These are phyloP conservation scores for Apodemia mormo DNA, from an alignment of 2,888 invertebrate species.

Conservation along the genomic window DNA sequence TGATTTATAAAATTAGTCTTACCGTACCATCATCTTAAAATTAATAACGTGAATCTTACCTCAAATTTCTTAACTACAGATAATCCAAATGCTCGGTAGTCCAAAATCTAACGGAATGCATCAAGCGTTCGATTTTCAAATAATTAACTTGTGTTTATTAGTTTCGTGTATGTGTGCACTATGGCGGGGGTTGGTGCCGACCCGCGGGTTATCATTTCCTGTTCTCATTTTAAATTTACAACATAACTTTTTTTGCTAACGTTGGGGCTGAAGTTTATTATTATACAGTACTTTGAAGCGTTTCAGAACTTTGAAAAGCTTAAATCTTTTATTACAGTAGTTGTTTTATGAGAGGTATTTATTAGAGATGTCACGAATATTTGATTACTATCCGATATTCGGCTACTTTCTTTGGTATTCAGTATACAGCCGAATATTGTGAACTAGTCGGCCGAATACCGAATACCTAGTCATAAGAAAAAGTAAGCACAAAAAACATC, in stretches of 20 bases:
- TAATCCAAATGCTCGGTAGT: background rate
- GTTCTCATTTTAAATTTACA: constrained; percentile 79
- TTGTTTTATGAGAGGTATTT: too few relatives aligned
- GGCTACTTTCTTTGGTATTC: too few relatives aligned
- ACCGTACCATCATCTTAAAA: background rate
- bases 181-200: constrained; percentile 58
- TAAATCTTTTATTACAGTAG: background rate
- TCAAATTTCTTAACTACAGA: background rate
- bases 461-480: too few relatives aligned
- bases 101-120: background rate
- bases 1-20: background rate
- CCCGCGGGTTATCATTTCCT: constrained; percentile 81
- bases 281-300: constrained; percentile 25
- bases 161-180: constrained; percentile 36
- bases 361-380: too few relatives aligned
- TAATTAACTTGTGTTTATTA: constrained; percentile 18
- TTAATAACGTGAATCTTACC: too few relatives aligned
- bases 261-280: constrained; percentile 48
- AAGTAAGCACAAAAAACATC: too few relatives aligned
- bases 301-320: constrained; percentile 13
- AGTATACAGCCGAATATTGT: too few relatives aligned
- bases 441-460: too few relatives aligned
- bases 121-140: constrained; percentile 8
- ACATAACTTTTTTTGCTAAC: constrained; percentile 64
- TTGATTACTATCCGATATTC: too few relatives aligned